These are phyloP conservation scores for Acanthochromis polyacanthus DNA, from an alignment of 2,113 vertebrate species.

Conservation along the genomic window DNA sequence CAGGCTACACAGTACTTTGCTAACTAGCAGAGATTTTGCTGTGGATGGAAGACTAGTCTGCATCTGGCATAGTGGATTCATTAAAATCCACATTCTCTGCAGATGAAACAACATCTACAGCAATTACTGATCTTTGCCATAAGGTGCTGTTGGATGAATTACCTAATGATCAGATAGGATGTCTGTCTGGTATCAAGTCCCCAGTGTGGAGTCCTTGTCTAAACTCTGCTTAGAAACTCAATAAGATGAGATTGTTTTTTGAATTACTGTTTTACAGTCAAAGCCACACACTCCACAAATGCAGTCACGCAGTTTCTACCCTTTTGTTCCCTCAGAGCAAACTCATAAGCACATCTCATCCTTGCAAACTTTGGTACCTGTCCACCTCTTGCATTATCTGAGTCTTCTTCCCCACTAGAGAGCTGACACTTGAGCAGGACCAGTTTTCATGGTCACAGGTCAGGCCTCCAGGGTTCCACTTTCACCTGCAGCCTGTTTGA, in stretches of 20 bases:
- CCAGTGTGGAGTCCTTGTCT: not conserved
- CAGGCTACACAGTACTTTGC: not conserved
- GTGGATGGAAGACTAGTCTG: not conserved
- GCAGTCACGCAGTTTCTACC: not conserved
- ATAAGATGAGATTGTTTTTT: conserved; percentile 12
- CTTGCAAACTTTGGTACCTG: conserved; percentile 6
- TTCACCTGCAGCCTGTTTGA: not conserved
- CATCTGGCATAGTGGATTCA: not conserved
- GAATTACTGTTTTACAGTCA: conserved; percentile 20
- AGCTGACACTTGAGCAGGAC: not conserved
- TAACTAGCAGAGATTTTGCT: not conserved
- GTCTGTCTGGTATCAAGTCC: not conserved
- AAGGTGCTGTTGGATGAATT: not conserved
- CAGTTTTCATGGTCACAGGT: not conserved
- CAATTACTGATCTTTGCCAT: conserved; percentile 14
- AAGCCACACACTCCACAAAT: not conserved
- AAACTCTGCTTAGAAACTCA: not conserved
- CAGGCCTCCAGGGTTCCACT: not conserved
- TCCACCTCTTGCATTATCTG: not conserved
- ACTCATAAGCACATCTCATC: not conserved
- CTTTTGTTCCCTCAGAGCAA: not conserved
- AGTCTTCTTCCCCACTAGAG: not conserved
- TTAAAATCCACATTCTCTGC: conserved; percentile 12
- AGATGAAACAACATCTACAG: conserved; percentile 3
- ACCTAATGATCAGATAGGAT: conserved; percentile 18